phyloP scores from a whole-genome alignment of 2,113 vertebrate species.

The Cacatua alba region DNA sequence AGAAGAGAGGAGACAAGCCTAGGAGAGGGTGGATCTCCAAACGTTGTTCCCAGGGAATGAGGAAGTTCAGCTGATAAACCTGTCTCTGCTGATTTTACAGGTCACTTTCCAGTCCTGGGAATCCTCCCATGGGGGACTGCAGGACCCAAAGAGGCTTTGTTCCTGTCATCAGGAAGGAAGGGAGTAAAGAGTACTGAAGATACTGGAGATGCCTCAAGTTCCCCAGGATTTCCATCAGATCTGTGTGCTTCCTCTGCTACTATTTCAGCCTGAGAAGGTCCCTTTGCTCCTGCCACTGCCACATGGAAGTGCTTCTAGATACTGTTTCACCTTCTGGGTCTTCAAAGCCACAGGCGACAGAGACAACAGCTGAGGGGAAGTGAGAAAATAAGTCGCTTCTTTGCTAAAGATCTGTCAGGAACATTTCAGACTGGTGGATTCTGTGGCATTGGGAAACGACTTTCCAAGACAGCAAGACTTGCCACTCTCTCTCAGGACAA shows the following conservation, averaged over 20 bases:
- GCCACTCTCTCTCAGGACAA: not conserved
- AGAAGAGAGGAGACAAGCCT: not conserved
- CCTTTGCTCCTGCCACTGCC: not conserved
- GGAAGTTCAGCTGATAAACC: not conserved
- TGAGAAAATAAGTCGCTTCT: rapidly evolving
- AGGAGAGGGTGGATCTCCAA: not conserved
- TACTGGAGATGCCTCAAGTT: not conserved
- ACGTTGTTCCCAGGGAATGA: rapidly evolving
- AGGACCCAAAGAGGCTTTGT: not conserved
- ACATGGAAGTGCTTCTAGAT: not conserved
- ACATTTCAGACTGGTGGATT: not conserved
- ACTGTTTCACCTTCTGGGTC: slow-evolving; percentile 14
- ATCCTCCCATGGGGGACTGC: not conserved
- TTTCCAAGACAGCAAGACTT: not conserved
- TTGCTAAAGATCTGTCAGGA: not conserved
- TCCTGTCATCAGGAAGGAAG: not conserved
- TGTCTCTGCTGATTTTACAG: not conserved
- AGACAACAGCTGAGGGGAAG: not conserved
- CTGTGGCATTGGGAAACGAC: not conserved
- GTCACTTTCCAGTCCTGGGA: not conserved
- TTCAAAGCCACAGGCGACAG: not conserved
- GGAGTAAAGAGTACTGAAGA: not conserved
- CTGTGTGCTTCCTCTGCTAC: not conserved
- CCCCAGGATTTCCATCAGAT: not conserved
- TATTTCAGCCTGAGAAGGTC: not conserved